Evolutionary conservation across 2,113 vertebrate genomes (phyloP).

Genomic region (Pantherophis guttatus): DNA sequence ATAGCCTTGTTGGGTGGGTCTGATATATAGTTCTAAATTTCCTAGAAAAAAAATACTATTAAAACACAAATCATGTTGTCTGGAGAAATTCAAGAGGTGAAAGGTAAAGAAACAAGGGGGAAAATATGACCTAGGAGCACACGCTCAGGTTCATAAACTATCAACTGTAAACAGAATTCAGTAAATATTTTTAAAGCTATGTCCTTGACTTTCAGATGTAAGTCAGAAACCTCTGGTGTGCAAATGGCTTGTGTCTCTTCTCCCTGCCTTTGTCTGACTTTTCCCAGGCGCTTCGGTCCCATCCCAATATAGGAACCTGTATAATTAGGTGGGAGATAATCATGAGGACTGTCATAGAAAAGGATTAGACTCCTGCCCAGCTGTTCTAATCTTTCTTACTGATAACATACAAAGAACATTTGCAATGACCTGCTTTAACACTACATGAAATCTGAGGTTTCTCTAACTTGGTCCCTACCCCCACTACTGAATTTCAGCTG

Average conservation of each 20-base stretch:
- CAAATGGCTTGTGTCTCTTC: neutral
- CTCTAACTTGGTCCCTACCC: neutral
- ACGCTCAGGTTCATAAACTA: neutral
- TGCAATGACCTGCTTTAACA: neutral
- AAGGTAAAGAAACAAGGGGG: neutral
- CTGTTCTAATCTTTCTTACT: neutral
- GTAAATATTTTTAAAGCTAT: neutral
- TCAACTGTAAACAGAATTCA: neutral
- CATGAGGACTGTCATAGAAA: neutral
- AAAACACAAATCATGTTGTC: conserved; percentile 2
- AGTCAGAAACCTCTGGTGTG: neutral
- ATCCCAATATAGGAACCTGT: neutral
- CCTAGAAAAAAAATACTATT: neutral
- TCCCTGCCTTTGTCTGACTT: neutral
- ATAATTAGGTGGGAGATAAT: neutral
- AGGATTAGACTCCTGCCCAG: neutral
- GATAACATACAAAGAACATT: neutral
- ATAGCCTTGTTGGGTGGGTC: neutral
- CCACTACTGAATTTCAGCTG: neutral
- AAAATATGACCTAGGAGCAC: neutral
- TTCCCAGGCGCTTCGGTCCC: neutral
- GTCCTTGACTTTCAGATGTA: neutral
- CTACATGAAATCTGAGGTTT: neutral
- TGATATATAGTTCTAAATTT: neutral
- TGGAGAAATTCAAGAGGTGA: neutral